Evolutionary conservation across 2,888 invertebrate genomes (phyloP), one percentile per base, ranked within the genome.

Genomic region (Epistrophe grossulariae): DNA sequence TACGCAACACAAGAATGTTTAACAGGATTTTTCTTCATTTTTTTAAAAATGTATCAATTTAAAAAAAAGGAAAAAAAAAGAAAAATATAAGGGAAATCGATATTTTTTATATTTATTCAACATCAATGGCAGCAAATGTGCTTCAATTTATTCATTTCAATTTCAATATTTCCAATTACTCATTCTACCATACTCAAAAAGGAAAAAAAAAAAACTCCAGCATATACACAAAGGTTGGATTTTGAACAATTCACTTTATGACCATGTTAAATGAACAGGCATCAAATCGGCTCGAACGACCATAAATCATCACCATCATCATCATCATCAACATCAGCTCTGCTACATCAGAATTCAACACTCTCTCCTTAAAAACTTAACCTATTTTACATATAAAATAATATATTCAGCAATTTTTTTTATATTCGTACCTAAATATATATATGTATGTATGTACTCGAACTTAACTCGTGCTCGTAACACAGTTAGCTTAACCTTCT

Each of bases 401-500:
- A 50, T 35, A 19, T 15, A 52, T 70, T 40, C 70, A 70, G 6
- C 38, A 8, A 9, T 31, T 31, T 0, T 31, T 2, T 24, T 1
- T 24, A 24, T 24, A 3, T 24, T 2, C 3, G 24, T 24, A 24
- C 24, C 3, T 24, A 24, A 24, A 24, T 24, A 24, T 5, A 31
- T 35, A 24, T 24, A 24, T 19, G 0, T 24, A 13, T 13, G 0
- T 6, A 52, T 13, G 7, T 28, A 55, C 13, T 55, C n/a, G 31
- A 55, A 35, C 38, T 50, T 52, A 55, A 68, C 28, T 70, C 55
- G 70, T 28, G 28, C 70, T 55, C 40, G 7, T 55, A 55, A 70
- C 52, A 70, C 17, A 70, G 70, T 70, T 40, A 55, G 52, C 40
- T 55, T 70, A 70, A 70, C 70, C 70, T 70, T 55, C 55, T 55